Base-by-base conservation (phyloP, 2,888 invertebrate species). In the Venusia cambrica region DNA sequence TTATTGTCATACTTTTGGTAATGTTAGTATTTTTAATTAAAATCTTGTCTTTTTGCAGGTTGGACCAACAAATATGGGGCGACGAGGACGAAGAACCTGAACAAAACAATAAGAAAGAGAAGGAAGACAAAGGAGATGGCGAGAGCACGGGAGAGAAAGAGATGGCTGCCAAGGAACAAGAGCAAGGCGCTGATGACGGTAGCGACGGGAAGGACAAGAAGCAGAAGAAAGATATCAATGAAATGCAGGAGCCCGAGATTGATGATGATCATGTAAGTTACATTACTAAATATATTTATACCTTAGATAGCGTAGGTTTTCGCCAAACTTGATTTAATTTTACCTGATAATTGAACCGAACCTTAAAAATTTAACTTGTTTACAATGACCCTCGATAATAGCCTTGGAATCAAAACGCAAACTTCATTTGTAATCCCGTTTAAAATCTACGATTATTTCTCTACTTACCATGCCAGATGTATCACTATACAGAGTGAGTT, bases 51-150 rank as follows among this genome's bases (percentile, higher is more conserved):
- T 6, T 14, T 31, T 32, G 15, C 37, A 88, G 88, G 47, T 64
- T 94, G 7, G 94, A 94, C 56, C 91, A 94, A 64, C 91, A 94
- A 84, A 92, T 94, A 54, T 94, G 94, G 94, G 93, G 93, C 2
- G 94, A 94, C 2, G 96, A 97, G 60, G 92, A 95, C 18, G 94
- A 95, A 31, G 91, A 92, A 2, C 72, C 89, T 10, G 89, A 90
- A 0, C 87, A 90, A 12, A 88, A 90, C 8, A 79, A 88, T 26
- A 74, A 88, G 54, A 84, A 88, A 51, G 89, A 91, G 5, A 89
- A 92, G 44, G 90, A 92, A 45, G 89, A 91, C 46, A 87, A 88
- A 38, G 90, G 90, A 28, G 78, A 73, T 49, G 90, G 91, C n/a
- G 90, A 91, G 56, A 87, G 89, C 52, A 84, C 89, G 29, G 90